Percentiles rank a stretch among this genome's conserved stretches.
phyloP scores from a whole-genome alignment of 2,888 invertebrate genomes.

The Sclerodermus sp. region DNA sequence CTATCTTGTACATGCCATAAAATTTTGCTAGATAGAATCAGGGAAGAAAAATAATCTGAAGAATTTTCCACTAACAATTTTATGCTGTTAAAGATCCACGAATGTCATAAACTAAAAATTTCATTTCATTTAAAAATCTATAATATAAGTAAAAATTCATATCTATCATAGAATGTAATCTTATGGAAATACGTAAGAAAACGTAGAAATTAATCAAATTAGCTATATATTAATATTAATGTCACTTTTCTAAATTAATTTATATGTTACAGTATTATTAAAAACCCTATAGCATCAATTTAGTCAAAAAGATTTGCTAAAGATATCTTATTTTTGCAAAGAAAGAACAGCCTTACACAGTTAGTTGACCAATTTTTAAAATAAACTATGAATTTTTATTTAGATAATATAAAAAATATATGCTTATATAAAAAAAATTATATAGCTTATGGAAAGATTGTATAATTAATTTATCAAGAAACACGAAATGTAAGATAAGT shows the following conservation, averaged over 20 bases:
- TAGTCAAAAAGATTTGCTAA: background rate
- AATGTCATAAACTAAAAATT: no score
- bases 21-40: slow-evolving; percentile 8
- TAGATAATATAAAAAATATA: slow-evolving; percentile 10
- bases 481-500: slow-evolving; percentile 15
- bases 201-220: no score
- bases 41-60: slow-evolving; percentile 4
- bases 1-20: slow-evolving; percentile 27
- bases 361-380: slow-evolving; percentile 40
- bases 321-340: slow-evolving; percentile 1
- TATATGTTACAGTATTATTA: no score
- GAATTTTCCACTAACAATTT: slow-evolving; percentile 13
- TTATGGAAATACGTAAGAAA: no score
- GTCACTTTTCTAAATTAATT: no score
- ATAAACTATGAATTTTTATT: slow-evolving; percentile 28
- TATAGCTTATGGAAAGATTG: background rate
- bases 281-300: no score
- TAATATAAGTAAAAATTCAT: no score
- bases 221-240: no score
- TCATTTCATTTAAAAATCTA: no score
- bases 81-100: background rate
- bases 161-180: no score
- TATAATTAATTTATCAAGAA: slow-evolving; percentile 17
- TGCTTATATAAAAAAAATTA: slow-evolving; percentile 1
- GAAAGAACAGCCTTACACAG: slow-evolving; percentile 14